Evolutionary conservation across 2,888 invertebrate genomes (phyloP), one percentile per base, ranked within the genome.

Genomic region (Dryobota labecula): DNA sequence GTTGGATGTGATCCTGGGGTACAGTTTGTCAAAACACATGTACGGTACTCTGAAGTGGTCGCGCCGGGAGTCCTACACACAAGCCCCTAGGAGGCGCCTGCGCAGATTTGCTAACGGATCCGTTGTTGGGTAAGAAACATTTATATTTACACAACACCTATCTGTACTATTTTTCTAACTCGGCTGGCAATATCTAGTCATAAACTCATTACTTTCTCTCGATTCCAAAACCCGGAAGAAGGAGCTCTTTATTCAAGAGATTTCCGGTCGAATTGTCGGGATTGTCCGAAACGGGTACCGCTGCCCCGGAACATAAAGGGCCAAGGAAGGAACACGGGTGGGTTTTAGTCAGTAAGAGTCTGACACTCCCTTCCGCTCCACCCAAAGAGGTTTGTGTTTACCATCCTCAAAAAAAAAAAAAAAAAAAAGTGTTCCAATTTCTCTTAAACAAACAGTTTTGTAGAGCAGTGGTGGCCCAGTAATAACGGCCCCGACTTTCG

Each of bases 1-100:
- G 71, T 47, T 90, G 18, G 94, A 93, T 76, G 72, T 93, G 5
- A 89, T 92, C 4, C 36, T 92, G 24, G 88, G 89, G 2, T 92
- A 91, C 74, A 83, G 87, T 33, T 36, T 70, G 13, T 80, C 80
- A 87, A 92, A 82, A 70, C 91, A 43, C 56, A 80, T 86, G 57
- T 89, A 90, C 62, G 74, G 76, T 3, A 68, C 82, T 4, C 64
- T 93, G 64, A 62, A 86, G 4, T 93, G 93, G 93, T 88, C 91
- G 1, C 75, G 80, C 0, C 86, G 87, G 0, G 65, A 85, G 4
- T 85, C 89, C 4, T 93, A 90, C 69, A 47, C 73, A 2, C 67
- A 79, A 0, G 89, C 92, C 0, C 76, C 79, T 2, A 82, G 92
- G 9, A 80, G 71, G 18, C 86, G 83, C 11, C 53, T 87, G 54